phyloP scores from a whole-genome alignment of 2,797 vertebrate genomes.

The Nyctalus aviator region DNA sequence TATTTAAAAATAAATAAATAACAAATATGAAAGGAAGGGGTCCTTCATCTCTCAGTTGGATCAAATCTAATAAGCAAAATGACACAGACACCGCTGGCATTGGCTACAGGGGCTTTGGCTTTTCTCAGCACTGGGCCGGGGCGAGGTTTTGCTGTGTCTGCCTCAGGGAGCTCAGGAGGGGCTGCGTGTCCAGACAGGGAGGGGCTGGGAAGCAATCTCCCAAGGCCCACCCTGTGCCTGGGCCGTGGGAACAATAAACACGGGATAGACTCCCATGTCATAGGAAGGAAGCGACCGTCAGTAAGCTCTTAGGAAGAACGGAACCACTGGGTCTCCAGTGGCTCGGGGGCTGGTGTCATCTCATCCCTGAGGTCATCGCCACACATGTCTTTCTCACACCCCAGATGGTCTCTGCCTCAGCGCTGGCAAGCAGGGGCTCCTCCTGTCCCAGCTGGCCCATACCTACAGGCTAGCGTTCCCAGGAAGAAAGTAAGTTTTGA shows the following conservation, averaged over 20 bases:
- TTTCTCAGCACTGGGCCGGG: neutral
- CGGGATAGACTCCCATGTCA: neutral
- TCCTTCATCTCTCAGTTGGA: neutral
- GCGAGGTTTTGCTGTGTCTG: neutral
- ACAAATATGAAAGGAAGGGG: neutral
- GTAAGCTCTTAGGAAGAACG: neutral
- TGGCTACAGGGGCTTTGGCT: neutral
- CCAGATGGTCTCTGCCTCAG: slow-evolving; percentile 64
- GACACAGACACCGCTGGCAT: neutral
- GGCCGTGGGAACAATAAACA: slow-evolving; percentile 75
- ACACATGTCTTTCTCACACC: slow-evolving; percentile 40
- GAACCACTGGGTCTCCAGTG: slow-evolving; percentile 32
- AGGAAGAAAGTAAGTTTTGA: neutral
- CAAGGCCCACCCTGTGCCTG: slow-evolving; percentile 76
- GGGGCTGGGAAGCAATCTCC: slow-evolving; percentile 73
- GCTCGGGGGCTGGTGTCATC: slow-evolving; percentile 5
- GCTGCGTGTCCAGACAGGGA: slow-evolving; percentile 77
- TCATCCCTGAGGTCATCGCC: slow-evolving; percentile 14
- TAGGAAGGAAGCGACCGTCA: slow-evolving; percentile 39
- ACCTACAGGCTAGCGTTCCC: neutral
- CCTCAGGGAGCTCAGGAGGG: neutral
- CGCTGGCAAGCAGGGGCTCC: slow-evolving; percentile 1
- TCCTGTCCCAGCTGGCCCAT: slow-evolving; percentile 41
- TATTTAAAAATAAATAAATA: too few species aligned
- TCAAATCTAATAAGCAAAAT: neutral